These are phyloP conservation scores for Diplodus sargus DNA, from an alignment of 2,797 vertebrate species.

Conservation along the genomic window DNA sequence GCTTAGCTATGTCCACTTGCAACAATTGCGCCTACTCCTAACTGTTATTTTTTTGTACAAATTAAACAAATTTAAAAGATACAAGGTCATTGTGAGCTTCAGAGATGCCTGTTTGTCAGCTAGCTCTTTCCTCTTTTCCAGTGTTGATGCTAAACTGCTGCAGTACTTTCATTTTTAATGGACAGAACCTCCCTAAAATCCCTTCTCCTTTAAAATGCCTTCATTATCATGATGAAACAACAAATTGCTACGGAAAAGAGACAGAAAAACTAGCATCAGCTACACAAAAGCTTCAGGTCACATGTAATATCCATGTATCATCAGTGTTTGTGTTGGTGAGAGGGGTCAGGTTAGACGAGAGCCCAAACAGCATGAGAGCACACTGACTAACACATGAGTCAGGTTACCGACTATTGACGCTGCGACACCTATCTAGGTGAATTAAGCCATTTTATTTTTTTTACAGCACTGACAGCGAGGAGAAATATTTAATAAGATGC, in stretches of 20 bases:
- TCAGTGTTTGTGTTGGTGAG: constrained; percentile 28
- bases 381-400: constrained; percentile 60
- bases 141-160: too few species aligned
- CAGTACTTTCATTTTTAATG: too few species aligned
- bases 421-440: constrained; percentile 36
- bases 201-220: neutral
- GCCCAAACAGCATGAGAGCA: constrained; percentile 37
- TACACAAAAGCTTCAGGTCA: neutral
- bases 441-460: neutral
- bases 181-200: too few species aligned
- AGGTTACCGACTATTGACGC: constrained; percentile 27
- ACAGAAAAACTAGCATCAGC: neutral
- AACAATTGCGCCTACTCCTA: neutral
- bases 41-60: neutral
- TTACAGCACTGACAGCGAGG: constrained; percentile 8
- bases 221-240: neutral
- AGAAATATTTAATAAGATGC: constrained; percentile 34
- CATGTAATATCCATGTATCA: neutral
- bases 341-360: constrained; percentile 12
- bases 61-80: too few species aligned
- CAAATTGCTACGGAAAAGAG: too few species aligned
- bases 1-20: neutral
- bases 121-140: too few species aligned
- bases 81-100: too few species aligned
- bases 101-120: too few species aligned